phyloP scores from a whole-genome alignment of 2,113 vertebrate genomes.

The Nycticebus coucang region DNA sequence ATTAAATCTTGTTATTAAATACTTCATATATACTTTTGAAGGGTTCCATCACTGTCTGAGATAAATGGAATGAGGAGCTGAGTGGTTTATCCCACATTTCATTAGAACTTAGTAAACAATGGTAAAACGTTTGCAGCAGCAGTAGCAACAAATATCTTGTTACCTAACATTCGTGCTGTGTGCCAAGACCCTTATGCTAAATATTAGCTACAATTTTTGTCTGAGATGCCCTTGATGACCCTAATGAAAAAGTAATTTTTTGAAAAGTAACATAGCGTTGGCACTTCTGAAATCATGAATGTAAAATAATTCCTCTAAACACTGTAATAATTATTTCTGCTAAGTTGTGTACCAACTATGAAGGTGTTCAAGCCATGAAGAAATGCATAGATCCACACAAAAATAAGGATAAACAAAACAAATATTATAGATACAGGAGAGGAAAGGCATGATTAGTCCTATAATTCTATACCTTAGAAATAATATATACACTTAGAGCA shows the following conservation, averaged over 20 bases:
- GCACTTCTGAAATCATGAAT: neutral
- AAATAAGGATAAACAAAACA: neutral
- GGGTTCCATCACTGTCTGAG: neutral
- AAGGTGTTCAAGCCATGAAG: neutral
- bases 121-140: neutral
- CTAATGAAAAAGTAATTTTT: neutral
- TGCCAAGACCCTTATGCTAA: neutral
- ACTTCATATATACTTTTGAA: conserved; percentile 11
- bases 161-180: neutral
- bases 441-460: neutral
- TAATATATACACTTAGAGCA: neutral
- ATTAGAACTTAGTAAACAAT: conserved; percentile 21
- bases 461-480: neutral
- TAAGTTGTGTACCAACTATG: neutral
- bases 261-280: neutral
- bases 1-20: conserved; percentile 35
- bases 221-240: neutral
- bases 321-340: neutral
- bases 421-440: neutral
- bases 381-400: neutral
- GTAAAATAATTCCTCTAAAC: neutral
- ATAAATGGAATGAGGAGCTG: neutral
- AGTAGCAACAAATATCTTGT: neutral
- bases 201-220: neutral
- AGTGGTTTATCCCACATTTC: neutral